Conservation (phyloP, 2,888 invertebrate species). For the Andricus quercusramuli region DNA sequence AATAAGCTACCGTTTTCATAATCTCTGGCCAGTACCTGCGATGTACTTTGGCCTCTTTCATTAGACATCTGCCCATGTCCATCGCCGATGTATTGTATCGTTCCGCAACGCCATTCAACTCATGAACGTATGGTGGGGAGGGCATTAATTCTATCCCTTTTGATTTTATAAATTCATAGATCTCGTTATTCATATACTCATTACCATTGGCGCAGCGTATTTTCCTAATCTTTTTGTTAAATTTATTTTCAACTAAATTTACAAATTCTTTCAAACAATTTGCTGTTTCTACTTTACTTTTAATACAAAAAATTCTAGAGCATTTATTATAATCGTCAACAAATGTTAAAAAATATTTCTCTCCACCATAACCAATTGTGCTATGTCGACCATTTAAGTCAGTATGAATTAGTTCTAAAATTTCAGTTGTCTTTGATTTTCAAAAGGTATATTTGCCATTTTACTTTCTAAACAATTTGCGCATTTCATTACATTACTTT, state of each 20-base stretch:
- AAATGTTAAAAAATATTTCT: no score
- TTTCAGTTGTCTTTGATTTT: no score
- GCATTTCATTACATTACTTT: no score
- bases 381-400: no score
- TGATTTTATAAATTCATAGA: slow-evolving; percentile 32
- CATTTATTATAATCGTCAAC: no score
- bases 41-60: slow-evolving; percentile 51
- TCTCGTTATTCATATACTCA: slow-evolving; percentile 44
- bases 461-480: no score
- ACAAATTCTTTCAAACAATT: slow-evolving; percentile 33
- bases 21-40: slow-evolving; percentile 54
- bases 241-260: slow-evolving; percentile 43
- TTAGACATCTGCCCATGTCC: no score
- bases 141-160: slow-evolving; percentile 40
- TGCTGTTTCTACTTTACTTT: neutral
- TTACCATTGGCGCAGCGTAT: slow-evolving; percentile 39
- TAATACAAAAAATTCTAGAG: slow-evolving; percentile 11
- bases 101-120: no score
- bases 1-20: slow-evolving; percentile 50
- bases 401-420: no score
- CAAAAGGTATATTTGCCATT: no score
- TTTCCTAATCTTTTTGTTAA: slow-evolving; percentile 43
- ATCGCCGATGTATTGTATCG: no score
- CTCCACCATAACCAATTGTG: no score
- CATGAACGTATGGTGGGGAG: neutral